These are phyloP conservation scores for Anarhynchus alexandrinus DNA, from an alignment of 2,113 vertebrate genomes.

Conservation along the genomic window DNA sequence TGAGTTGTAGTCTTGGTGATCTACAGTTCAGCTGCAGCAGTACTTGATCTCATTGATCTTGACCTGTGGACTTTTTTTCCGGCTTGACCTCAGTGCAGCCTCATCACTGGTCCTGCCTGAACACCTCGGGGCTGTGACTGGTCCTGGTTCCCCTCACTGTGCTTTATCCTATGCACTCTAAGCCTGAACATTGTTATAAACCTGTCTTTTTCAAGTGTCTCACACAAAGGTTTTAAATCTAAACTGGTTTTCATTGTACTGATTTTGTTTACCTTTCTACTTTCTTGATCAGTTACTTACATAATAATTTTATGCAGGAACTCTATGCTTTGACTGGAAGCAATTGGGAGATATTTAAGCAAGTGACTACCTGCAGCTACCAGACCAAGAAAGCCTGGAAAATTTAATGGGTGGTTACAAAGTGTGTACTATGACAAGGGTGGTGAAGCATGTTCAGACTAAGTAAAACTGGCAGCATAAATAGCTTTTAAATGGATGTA, in stretches of 20 bases:
- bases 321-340: background rate
- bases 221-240: background rate
- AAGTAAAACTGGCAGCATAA: conserved; percentile 42
- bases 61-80: background rate
- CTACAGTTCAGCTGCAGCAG: background rate
- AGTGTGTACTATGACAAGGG: background rate
- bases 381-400: background rate
- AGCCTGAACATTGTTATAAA: background rate
- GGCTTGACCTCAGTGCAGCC: background rate
- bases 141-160: background rate
- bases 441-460: conserved; percentile 4
- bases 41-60: background rate
- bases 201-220: background rate
- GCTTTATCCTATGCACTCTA: background rate
- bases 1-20: background rate
- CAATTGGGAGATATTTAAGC: background rate
- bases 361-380: background rate
- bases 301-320: background rate
- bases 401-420: conserved; percentile 1
- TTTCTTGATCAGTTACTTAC: background rate
- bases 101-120: background rate
- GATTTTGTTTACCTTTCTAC: background rate
- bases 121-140: background rate
- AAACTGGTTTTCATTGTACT: background rate
- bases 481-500: conserved; percentile 49